These are phyloP conservation scores for Butorides virescens DNA, from an alignment of 2,113 vertebrate genomes.

Conservation along the genomic window DNA sequence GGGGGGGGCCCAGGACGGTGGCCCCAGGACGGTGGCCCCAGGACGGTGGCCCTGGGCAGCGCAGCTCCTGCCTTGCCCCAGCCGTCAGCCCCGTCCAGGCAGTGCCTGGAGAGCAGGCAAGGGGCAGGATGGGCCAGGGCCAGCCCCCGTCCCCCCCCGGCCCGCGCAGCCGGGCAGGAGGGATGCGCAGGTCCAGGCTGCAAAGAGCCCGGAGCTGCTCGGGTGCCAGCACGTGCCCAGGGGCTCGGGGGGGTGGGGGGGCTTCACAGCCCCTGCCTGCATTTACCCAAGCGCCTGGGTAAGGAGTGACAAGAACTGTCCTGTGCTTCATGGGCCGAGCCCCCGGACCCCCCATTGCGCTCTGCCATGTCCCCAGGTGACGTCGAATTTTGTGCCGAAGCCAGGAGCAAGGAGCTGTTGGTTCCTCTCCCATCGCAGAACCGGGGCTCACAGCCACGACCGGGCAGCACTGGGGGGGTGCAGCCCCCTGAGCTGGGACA, in stretches of 20 bases:
- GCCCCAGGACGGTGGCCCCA: background rate
- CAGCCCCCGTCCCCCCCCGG: background rate
- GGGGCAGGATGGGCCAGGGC: no score
- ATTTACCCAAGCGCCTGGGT: fast-evolving
- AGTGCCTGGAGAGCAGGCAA: background rate
- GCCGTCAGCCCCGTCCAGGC: background rate
- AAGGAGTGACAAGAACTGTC: background rate
- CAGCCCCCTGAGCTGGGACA: fast-evolving
- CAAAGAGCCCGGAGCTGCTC: background rate
- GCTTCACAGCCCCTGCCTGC: background rate
- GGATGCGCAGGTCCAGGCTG: background rate
- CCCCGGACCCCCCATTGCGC: fast-evolving
- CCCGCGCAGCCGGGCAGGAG: background rate
- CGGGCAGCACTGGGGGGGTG: background rate
- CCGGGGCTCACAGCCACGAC: background rate
- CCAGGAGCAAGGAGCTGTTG: background rate
- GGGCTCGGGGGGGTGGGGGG: background rate
- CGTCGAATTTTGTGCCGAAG: background rate
- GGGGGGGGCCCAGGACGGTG: background rate
- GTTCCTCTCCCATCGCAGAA: fast-evolving
- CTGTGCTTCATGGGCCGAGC: background rate
- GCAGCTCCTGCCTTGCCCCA: background rate
- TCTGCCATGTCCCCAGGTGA: background rate
- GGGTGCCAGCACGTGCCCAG: fast-evolving
- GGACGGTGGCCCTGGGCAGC: fast-evolving